Evolutionary conservation across 2,797 vertebrate genomes (phyloP).

Genomic region (Sebastes nivosus): DNA sequence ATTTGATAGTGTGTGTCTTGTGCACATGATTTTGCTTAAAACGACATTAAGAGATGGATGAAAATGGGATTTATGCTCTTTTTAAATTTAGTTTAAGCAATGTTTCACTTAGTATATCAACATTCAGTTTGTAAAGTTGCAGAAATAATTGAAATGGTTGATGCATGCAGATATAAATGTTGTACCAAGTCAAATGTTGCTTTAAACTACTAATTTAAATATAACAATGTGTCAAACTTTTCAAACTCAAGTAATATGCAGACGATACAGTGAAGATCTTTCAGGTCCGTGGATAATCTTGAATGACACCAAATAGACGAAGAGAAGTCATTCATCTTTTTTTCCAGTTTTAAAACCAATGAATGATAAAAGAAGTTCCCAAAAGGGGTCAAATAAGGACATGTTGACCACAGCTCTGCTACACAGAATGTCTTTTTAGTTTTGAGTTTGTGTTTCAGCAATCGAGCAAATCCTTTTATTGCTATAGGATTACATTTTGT

Average conservation of each 20-base stretch:
- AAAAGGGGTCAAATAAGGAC: not conserved
- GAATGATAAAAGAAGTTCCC: not conserved
- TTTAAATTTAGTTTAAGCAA: slow-evolving; percentile 52
- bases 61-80: slow-evolving; percentile 20
- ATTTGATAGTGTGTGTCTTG: slow-evolving; percentile 34
- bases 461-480: slow-evolving; percentile 7
- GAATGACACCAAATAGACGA: not conserved
- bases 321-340: not conserved
- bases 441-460: slow-evolving; percentile 35
- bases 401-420: slow-evolving; percentile 4
- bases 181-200: slow-evolving; percentile 56
- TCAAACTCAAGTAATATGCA: slow-evolving; percentile 7
- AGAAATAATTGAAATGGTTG: slow-evolving; percentile 7
- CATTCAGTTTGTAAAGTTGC: slow-evolving; percentile 21
- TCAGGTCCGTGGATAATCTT: slow-evolving; percentile 19
- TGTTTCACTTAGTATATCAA: slow-evolving; percentile 52
- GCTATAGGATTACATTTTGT: slow-evolving; percentile 25
- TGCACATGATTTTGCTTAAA: slow-evolving; percentile 31
- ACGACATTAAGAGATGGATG: not conserved
- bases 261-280: not conserved
- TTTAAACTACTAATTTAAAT: slow-evolving; percentile 42
- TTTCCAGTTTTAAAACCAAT: slow-evolving; percentile 10
- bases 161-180: slow-evolving; percentile 52
- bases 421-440: not conserved
- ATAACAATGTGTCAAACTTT: not conserved